Conservation (phyloP, 2,113 vertebrate genomes). For the Gila orcuttii region DNA sequence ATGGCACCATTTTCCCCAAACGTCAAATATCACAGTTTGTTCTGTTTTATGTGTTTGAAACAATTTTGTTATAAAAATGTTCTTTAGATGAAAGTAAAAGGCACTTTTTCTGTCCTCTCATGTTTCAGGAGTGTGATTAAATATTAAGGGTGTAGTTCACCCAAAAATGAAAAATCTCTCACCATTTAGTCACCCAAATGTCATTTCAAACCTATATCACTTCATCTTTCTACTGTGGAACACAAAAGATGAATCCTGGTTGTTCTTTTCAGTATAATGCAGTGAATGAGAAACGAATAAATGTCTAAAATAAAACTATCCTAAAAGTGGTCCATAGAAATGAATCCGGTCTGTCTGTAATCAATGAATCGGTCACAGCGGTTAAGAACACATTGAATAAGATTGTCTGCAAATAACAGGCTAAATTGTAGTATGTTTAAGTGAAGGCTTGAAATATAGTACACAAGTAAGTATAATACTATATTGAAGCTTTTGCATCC, state of each 20-base stretch:
- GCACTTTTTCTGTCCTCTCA: constrained; percentile 9
- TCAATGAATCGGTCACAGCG: not conserved
- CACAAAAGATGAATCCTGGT: not conserved
- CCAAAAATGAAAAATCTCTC: not conserved
- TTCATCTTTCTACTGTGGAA: not conserved
- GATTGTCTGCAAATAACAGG: not conserved
- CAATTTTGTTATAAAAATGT: constrained; percentile 55
- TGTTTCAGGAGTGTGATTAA: constrained; percentile 26
- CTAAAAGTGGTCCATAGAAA: not conserved
- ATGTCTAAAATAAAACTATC: not conserved
- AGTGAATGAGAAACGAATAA: not conserved
- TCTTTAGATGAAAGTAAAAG: constrained; percentile 25
- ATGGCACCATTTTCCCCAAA: constrained; percentile 54
- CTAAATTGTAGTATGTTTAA: not conserved
- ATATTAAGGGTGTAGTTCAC: constrained; percentile 34
- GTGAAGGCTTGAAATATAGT: not conserved
- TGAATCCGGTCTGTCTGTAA: not conserved
- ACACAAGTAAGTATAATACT: not conserved
- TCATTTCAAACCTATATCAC: constrained; percentile 3
- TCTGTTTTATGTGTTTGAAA: constrained; percentile 56
- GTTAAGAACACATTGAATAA: not conserved
- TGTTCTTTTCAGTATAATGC: not conserved
- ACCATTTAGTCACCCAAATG: not conserved
- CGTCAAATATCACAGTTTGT: constrained; percentile 50
- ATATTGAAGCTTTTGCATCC: not conserved